Evolutionary conservation across 2,888 invertebrate genomes (phyloP), one percentile per base, ranked within the genome.

Genomic region (Rhabditophanes sp.): DNA sequence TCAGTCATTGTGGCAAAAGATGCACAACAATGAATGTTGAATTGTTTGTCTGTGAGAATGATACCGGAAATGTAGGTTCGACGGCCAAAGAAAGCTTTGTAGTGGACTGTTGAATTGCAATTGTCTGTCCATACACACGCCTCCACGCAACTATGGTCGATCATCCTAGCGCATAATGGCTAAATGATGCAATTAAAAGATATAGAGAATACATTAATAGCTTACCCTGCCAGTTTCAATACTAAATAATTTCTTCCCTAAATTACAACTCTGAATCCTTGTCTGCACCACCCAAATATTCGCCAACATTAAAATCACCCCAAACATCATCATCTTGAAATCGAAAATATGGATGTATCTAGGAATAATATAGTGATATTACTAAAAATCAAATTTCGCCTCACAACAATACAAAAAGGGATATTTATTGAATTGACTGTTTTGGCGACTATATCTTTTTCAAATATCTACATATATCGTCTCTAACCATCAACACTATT

Each of bases 181-280:
- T 56, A 38, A n/a, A 51, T 31, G 17, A 18, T 16, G 16, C 21
- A 4, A 16, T 30, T 9, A 20, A 14, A 23, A 12, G 12, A 14
- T 30, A 11, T 14, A 18, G 9, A 14, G 9, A 6, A n/a, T n/a
- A 14, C 11, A n/a, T 36, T n/a, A n/a, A n/a, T n/a, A n/a, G n/a
- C 46, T 37, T 30, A 58, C 59, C 36, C 50, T 53, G 24, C 56
- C 61, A 5, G 44, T 47, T 33, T 61, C 60, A 20, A 56, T 43
- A 11, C 55, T 53, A 38, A 51, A 60, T n/a, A 60, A 30, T 31
- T 62, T 62, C 35, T 53, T 52, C 18, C 60, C 60, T 29, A 61
- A 44, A 33, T 56, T 57, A 39, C 60, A 60, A n/a, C n/a, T n/a
- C n/a, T n/a, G n/a, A n/a, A n/a, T n/a, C n/a, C n/a, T n/a, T n/a